Evolutionary conservation across 2,888 invertebrate genomes (phyloP).

Genomic region (Rambutsinella grinnellia): DNA sequence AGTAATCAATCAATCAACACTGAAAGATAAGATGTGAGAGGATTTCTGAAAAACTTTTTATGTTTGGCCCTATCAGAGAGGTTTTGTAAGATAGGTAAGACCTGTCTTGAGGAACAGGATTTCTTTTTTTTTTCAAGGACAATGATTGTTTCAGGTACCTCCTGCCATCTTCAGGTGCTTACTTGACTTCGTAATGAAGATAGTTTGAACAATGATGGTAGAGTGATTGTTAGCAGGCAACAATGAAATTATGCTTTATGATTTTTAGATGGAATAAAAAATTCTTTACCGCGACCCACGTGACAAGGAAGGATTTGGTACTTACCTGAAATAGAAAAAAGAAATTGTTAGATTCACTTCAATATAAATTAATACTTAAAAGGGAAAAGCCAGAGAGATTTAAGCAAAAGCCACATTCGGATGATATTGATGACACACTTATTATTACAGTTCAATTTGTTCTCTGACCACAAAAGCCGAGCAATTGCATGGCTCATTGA

Average conservation of each 20-base stretch:
- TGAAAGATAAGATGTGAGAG: not conserved
- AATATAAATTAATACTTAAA: not conserved
- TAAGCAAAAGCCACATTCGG: not conserved
- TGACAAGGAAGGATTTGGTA: not conserved
- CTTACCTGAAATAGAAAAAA: slow-evolving; percentile 44
- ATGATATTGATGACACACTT: not conserved
- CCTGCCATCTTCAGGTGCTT: slow-evolving; percentile 40
- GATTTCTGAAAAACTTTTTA: slow-evolving; percentile 1
- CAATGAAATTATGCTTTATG: too few relatives aligned
- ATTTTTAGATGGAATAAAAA: too few relatives aligned
- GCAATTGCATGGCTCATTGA: slow-evolving; percentile 43
- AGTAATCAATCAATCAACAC: not conserved
- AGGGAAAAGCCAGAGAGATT: not conserved
- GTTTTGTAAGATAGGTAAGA: not conserved
- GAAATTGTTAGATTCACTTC: not conserved
- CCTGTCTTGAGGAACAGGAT: not conserved
- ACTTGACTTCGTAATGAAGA: slow-evolving; percentile 15
- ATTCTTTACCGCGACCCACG: not conserved
- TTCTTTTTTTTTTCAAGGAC: not conserved
- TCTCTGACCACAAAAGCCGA: slow-evolving; percentile 17
- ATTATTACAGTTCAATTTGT: slow-evolving; percentile 17
- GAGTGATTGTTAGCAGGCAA: slow-evolving; percentile 18
- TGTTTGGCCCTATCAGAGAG: not conserved
- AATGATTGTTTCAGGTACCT: slow-evolving; percentile 11
- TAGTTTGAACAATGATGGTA: slow-evolving; percentile 15